Base-by-base conservation (phyloP, 1,140 invertebrate species). In the Paralvinella palmiformis region DNA sequence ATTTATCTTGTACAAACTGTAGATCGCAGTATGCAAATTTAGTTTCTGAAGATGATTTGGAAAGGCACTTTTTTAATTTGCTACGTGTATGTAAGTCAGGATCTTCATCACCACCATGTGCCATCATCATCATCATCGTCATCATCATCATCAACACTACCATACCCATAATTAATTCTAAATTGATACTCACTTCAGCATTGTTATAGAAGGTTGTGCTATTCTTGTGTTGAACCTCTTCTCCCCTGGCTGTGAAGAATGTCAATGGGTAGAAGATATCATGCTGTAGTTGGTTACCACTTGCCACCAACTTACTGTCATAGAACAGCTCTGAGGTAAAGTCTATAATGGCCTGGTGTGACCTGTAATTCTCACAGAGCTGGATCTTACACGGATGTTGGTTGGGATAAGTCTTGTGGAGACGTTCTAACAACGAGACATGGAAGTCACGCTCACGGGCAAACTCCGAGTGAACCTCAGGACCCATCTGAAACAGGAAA, bases 161-260 rank as follows among this genome's bases (percentile, higher is more conserved):
- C n/a, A n/a, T n/a, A n/a, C n/a, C n/a, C n/a, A n/a, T n/a, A n/a
- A n/a, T n/a, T n/a, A n/a, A n/a, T n/a, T n/a, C n/a, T n/a, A n/a
- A n/a, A n/a, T n/a, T n/a, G n/a, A n/a, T n/a, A 63, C 64, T 70
- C 10, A 91, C 90, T 81, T 94, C 91, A 2, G 87, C 86, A 72
- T 88, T 87, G 75, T 94, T 92, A 70, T 90, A 91, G 74, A 89
- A 92, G 0, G 90, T 90, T 1, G 91, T 92, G 13, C 89, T 91
- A 72, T 91, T 89, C 57, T 85, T 81, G 74, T 91, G 89, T 37
- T 77, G 75, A 1, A 89, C 83, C 75, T 92, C 90, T 74, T 88
- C 85, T 2, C 90, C 90, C 44, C 86, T 77, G 1, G 90, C 90
- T 13, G 89, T 90, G 72, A 91, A 91, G 75, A 93, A 92, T 1